These are phyloP conservation scores for Ophioderma brevispina DNA, from an alignment of 35 echinoderm and acorn worm species.

Conservation along the genomic window DNA sequence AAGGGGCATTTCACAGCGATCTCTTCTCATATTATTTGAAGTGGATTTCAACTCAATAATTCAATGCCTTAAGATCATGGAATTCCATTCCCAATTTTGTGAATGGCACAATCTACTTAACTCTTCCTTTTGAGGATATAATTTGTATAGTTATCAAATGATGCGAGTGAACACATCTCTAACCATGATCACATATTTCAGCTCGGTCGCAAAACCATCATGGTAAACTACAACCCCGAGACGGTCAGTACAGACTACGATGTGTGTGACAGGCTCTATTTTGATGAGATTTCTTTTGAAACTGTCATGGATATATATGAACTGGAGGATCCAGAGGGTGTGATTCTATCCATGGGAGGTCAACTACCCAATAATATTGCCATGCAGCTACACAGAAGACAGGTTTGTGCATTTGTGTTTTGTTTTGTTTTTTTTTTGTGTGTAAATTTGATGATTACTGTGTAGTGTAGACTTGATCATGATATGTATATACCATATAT, in stretches of 20 bases:
- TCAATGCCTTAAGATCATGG: not conserved
- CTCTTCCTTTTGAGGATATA: too few relatives aligned
- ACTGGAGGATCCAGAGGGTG: slow-evolving; percentile 74
- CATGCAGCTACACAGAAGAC: slow-evolving; percentile 88
- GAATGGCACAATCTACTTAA: too few relatives aligned
- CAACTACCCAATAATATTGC: slow-evolving; percentile 99
- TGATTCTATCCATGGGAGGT: slow-evolving; percentile 97
- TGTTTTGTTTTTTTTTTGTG: too few relatives aligned
- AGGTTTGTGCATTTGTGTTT: too few relatives aligned
- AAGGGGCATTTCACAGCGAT: too few relatives aligned
- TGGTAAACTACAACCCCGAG: slow-evolving; percentile 99
- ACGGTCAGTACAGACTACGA: slow-evolving; percentile 99
- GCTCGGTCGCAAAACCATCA: slow-evolving; percentile 87
- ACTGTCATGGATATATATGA: slow-evolving; percentile 98
- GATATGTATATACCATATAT: too few relatives aligned
- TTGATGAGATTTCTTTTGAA: slow-evolving; percentile 99
- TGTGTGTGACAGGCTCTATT: slow-evolving; percentile 98
- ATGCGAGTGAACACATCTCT: not conserved
- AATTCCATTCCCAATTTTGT: too few relatives aligned
- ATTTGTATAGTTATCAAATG: too few relatives aligned
- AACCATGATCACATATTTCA: slow-evolving; percentile 23
- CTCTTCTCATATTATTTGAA: too few relatives aligned
- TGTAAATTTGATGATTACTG: too few relatives aligned
- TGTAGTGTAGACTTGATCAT: too few relatives aligned
- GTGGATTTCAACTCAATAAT: too few relatives aligned